Percentiles rank a stretch among this genome's conserved stretches.
Conservation (phyloP, 2,113 vertebrate species). For the Engraulis encrasicolus region DNA sequence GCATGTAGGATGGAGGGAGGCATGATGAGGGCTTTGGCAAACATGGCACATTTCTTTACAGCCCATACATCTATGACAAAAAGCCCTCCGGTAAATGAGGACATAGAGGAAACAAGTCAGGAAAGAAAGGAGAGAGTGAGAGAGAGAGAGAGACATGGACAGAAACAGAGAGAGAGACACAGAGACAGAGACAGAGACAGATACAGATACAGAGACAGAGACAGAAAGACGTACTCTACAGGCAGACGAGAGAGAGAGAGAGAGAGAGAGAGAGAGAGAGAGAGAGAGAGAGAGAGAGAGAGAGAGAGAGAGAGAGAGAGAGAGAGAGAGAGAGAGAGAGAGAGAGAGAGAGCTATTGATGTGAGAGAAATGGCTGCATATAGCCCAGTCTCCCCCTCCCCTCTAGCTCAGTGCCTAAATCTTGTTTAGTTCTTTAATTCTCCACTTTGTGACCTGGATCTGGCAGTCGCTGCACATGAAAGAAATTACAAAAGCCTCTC, state of each 20-base stretch:
- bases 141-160: too few relatives aligned
- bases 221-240: too few relatives aligned
- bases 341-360: slow-evolving; percentile 63
- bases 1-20: slow-evolving; percentile 61
- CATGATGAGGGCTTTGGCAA: slow-evolving; percentile 62
- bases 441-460: slow-evolving; percentile 87
- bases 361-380: slow-evolving; percentile 75
- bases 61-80: slow-evolving; percentile 79
- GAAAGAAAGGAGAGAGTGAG: slow-evolving; percentile 47
- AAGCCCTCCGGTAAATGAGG: slow-evolving; percentile 61
- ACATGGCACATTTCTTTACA: slow-evolving; percentile 56
- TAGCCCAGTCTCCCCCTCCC: slow-evolving; percentile 73
- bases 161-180: slow-evolving; percentile 44
- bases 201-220: background rate
- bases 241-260: slow-evolving; percentile 57
- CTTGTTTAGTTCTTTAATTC: slow-evolving; percentile 84
- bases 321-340: slow-evolving; percentile 45
- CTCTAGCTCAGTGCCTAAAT: slow-evolving; percentile 77
- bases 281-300: slow-evolving; percentile 44
- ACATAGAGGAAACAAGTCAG: slow-evolving; percentile 37
- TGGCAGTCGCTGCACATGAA: slow-evolving; percentile 85
- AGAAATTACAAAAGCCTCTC: slow-evolving; percentile 92
- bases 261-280: slow-evolving; percentile 44
- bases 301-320: too few relatives aligned
- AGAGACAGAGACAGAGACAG: slow-evolving; percentile 45